Conservation (phyloP, 2,797 vertebrate genomes). For the Gobio occitaniae region DNA sequence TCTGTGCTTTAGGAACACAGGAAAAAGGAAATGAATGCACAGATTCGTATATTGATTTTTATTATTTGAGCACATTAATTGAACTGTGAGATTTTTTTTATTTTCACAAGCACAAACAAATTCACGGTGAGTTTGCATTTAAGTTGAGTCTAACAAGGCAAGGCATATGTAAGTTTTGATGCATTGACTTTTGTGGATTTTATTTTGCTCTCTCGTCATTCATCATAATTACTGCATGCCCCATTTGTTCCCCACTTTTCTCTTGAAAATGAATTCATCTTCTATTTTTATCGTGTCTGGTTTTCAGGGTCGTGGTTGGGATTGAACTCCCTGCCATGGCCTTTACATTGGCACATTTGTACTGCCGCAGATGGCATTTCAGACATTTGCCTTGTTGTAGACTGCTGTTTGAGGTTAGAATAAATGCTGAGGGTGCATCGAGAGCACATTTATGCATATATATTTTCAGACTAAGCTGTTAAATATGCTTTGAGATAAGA, state of each 20-base stretch:
- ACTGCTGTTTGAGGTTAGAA: constrained; percentile 22
- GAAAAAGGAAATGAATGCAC: constrained; percentile 9
- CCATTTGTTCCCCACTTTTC: constrained; percentile 40
- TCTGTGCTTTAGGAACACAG: constrained; percentile 38
- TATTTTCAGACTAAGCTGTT: constrained; percentile 39
- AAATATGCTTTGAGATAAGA: constrained; percentile 20
- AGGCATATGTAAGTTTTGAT: constrained; percentile 39
- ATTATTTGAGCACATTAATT: constrained; percentile 31
- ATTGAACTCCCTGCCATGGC: constrained; percentile 29
- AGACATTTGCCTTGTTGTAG: constrained; percentile 34
- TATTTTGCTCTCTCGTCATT: constrained; percentile 56
- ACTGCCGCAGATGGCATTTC: constrained; percentile 28
- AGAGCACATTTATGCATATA: constrained; percentile 20
- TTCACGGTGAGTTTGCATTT: constrained; percentile 42
- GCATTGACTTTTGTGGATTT: constrained; percentile 50
- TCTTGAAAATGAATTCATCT: constrained; percentile 50
- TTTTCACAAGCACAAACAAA: neutral
- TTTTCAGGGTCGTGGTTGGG: constrained; percentile 23
- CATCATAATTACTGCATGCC: constrained; percentile 57
- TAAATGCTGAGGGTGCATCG: constrained; percentile 20
- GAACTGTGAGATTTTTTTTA: neutral
- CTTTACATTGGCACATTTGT: constrained; percentile 46
- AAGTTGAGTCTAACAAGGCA: constrained; percentile 40
- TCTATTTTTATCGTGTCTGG: constrained; percentile 44
- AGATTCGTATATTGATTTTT: constrained; percentile 43